Percentiles rank a stretch among this genome's conserved stretches.
phyloP scores from a whole-genome alignment of 2,888 invertebrate genomes.

The Mythimna pallens region DNA sequence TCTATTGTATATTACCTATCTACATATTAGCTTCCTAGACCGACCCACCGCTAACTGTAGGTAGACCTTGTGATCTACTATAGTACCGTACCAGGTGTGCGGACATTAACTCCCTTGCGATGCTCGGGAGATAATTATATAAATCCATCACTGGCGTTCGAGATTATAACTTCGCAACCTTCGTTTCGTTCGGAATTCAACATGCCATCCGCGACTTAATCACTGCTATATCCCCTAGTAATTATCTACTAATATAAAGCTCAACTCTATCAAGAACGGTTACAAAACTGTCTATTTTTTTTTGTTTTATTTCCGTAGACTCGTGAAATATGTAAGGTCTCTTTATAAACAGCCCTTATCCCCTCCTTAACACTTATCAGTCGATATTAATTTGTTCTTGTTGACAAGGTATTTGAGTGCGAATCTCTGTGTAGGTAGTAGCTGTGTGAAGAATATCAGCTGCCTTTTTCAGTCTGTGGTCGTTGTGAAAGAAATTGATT shows the following conservation, averaged over 20 bases:
- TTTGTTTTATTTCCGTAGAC: neutral
- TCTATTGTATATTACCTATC: too few species aligned
- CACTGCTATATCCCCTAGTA: too few species aligned
- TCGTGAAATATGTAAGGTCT: neutral
- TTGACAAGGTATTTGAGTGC: neutral
- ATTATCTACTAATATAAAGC: neutral
- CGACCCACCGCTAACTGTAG: neutral
- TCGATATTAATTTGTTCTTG: neutral
- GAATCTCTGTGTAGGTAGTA: neutral
- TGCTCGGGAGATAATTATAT: too few species aligned
- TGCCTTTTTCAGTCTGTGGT: neutral
- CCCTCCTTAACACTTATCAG: neutral
- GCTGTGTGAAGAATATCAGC: neutral
- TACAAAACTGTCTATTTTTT: neutral
- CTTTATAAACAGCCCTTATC: neutral
- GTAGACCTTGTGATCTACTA: neutral
- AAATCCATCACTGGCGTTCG: too few species aligned
- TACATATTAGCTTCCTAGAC: neutral
- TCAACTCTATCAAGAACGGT: neutral
- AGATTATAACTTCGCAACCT: too few species aligned
- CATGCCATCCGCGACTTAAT: too few species aligned
- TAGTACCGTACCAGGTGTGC: neutral
- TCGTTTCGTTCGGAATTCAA: too few species aligned
- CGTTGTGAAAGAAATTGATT: neutral
- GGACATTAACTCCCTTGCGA: neutral